These are phyloP conservation scores for Poeciliopsis prolifica DNA, from an alignment of 2,113 vertebrate genomes.

Conservation along the genomic window DNA sequence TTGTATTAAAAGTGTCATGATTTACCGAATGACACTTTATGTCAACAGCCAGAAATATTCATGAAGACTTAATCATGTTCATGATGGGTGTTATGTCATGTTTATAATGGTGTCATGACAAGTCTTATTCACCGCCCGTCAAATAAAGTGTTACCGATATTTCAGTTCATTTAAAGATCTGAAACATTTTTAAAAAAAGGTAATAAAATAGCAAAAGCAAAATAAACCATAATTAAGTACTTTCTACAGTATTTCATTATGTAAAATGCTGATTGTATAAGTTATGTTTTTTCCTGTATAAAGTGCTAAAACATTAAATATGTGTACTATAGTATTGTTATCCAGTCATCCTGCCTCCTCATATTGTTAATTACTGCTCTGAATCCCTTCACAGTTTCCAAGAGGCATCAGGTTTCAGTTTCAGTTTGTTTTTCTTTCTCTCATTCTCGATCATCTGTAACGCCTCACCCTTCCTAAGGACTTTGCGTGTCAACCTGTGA, in stretches of 20 bases:
- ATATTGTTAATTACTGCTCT: constrained; percentile 15
- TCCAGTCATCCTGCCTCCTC: constrained; percentile 34
- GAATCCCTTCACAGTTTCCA: constrained; percentile 39
- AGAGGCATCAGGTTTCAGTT: constrained; percentile 32
- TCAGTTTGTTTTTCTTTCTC: constrained; percentile 57
- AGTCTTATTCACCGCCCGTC: too few species aligned
- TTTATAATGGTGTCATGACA: too few species aligned
- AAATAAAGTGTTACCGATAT: neutral
- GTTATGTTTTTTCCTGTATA: neutral
- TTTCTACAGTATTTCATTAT: neutral
- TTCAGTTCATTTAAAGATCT: neutral
- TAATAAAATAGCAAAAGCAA: too few species aligned
- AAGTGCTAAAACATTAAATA: neutral
- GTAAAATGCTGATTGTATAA: neutral
- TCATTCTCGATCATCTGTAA: constrained; percentile 52
- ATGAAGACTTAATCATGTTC: too few species aligned
- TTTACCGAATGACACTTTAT: too few species aligned
- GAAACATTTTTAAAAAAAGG: too few species aligned
- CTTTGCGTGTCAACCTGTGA: constrained; percentile 59
- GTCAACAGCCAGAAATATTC: too few species aligned
- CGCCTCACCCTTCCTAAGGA: constrained; percentile 49
- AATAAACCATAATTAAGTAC: neutral
- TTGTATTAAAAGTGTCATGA: too few species aligned
- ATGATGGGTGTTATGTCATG: too few species aligned
- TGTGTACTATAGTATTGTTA: neutral